A percentile compares a stretch with the other conserved stretches of the same genome.
These are phyloP conservation scores for Oreochromis niloticus DNA, from an alignment of 2,113 vertebrate genomes.

Conservation along the genomic window DNA sequence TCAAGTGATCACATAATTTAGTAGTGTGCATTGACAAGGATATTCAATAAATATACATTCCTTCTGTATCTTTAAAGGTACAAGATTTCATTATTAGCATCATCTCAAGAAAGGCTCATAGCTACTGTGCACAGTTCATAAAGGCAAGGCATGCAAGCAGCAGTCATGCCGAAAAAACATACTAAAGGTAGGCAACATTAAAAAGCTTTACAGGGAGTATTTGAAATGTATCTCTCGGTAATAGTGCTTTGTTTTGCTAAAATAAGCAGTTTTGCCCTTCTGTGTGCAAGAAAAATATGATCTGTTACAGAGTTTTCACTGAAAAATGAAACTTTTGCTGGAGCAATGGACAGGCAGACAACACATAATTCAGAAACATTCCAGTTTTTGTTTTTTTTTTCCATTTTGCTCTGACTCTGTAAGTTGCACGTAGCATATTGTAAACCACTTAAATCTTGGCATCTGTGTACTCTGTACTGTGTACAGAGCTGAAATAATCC, in stretches of 20 bases:
- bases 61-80: slow-evolving; percentile 54
- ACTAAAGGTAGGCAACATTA: slow-evolving; percentile 35
- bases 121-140: slow-evolving; percentile 45
- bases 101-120: slow-evolving; percentile 32
- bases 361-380: background rate
- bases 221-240: background rate
- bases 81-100: slow-evolving; percentile 14
- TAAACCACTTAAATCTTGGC: background rate
- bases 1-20: slow-evolving; percentile 9
- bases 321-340: background rate
- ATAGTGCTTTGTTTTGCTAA: background rate
- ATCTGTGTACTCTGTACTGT: background rate
- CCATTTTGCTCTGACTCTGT: background rate
- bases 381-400: background rate
- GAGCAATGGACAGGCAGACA: background rate
- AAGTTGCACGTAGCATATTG: background rate
- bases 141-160: slow-evolving; percentile 67
- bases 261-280: background rate
- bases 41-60: slow-evolving; percentile 68
- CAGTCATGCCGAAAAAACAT: slow-evolving; percentile 46
- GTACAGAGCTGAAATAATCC: background rate
- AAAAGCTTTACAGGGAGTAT: slow-evolving; percentile 20
- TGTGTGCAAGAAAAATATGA: background rate
- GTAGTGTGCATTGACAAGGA: slow-evolving; percentile 40
- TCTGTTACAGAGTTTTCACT: background rate